Conservation (phyloP, 2,113 vertebrate species). For the Myrmecophaga tridactyla region DNA sequence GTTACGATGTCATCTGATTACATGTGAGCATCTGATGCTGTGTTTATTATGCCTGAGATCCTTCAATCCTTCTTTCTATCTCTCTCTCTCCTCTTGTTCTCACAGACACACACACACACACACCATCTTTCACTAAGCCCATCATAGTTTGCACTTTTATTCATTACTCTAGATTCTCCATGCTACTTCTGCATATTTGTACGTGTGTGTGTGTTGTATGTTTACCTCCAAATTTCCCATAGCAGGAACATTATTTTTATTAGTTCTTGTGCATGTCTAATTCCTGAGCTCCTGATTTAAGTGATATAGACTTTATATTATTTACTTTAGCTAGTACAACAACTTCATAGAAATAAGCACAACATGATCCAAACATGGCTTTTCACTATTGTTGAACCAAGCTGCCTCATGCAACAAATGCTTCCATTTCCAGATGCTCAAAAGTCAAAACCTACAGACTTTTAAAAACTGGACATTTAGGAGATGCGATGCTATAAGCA, state of each 20-base stretch:
- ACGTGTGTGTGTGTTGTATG: neutral
- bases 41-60: neutral
- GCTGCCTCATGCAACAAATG: neutral
- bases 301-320: neutral
- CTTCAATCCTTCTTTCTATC: neutral
- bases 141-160: neutral
- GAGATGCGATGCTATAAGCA: neutral
- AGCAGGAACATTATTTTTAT: neutral
- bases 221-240: neutral
- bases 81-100: neutral
- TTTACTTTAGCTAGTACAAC: neutral
- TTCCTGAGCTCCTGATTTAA: neutral
- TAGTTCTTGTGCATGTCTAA: neutral
- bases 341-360: neutral
- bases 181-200: neutral
- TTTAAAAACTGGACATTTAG: neutral
- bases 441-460: neutral
- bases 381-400: neutral
- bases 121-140: neutral
- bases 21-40: neutral
- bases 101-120: neutral
- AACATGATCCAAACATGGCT: neutral
- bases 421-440: neutral
- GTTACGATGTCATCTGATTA: neutral
- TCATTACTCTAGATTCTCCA: neutral